phyloP scores from a whole-genome alignment of 2,113 vertebrate species.

The Rana temporaria region DNA sequence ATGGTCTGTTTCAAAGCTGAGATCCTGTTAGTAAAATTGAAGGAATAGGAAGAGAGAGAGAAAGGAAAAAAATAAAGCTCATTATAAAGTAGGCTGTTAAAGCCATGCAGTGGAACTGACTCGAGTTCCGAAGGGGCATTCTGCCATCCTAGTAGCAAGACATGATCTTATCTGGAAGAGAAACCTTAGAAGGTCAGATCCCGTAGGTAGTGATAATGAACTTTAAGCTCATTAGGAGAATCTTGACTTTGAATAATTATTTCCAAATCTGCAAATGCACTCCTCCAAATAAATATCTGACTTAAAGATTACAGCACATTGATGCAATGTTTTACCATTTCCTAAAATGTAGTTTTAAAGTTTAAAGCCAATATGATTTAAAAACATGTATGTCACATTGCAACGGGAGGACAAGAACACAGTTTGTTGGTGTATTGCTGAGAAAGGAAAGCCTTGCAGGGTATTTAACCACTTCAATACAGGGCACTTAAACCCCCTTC shows the following conservation, averaged over 20 bases:
- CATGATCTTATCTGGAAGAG: slow-evolving; percentile 35
- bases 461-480: too few relatives aligned
- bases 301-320: background rate
- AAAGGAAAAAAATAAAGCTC: slow-evolving; percentile 4
- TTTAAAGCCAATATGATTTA: too few relatives aligned
- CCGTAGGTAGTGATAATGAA: slow-evolving; percentile 27
- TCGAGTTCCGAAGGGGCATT: slow-evolving; percentile 40
- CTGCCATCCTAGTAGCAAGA: slow-evolving; percentile 36
- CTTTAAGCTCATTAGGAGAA: slow-evolving; percentile 39
- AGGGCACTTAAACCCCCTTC: too few relatives aligned
- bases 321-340: background rate
- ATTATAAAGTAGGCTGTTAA: slow-evolving; percentile 18
- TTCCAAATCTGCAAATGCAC: slow-evolving; percentile 30
- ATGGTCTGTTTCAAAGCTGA: slow-evolving; percentile 27
- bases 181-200: slow-evolving; percentile 35
- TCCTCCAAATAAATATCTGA: slow-evolving; percentile 33
- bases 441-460: too few relatives aligned
- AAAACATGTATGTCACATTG: too few relatives aligned
- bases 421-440: too few relatives aligned
- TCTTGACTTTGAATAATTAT: slow-evolving; percentile 37
- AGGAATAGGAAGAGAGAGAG: slow-evolving; percentile 9
- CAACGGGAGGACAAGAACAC: too few relatives aligned
- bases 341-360: background rate
- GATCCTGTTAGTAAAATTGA: slow-evolving; percentile 37
- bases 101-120: slow-evolving; percentile 33